phyloP scores from a whole-genome alignment of 1,140 invertebrate species.

The Hydropsyche tenuis region DNA sequence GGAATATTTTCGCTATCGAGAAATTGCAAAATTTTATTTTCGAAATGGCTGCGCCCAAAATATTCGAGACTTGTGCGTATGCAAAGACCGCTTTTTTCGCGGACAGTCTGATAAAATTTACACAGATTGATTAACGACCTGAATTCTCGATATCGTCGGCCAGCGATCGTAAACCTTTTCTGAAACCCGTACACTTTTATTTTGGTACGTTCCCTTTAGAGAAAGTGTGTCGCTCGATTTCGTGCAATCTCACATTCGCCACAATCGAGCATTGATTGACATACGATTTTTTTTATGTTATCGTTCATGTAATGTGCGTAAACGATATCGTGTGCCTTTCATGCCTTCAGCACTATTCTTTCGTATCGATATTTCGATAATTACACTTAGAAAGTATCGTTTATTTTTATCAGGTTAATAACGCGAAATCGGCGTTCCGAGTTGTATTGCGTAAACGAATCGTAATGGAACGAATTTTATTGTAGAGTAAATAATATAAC shows the following conservation, averaged over 20 bases:
- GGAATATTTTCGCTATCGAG: too few species aligned
- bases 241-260: not conserved
- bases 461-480: too few species aligned
- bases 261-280: not conserved
- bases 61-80: too few species aligned
- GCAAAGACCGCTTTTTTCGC: not conserved
- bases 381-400: not conserved
- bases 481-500: too few species aligned
- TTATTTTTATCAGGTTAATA: too few species aligned
- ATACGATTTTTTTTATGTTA: not conserved
- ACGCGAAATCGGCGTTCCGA: too few species aligned
- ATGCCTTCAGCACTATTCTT: too few species aligned
- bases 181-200: not conserved
- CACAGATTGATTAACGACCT: constrained; percentile 28
- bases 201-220: not conserved
- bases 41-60: not conserved
- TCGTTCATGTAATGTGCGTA: too few species aligned
- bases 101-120: constrained; percentile 23
- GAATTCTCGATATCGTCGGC: not conserved
- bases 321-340: too few species aligned
- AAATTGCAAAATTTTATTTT: constrained; percentile 8
- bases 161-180: constrained; percentile 8
- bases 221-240: constrained; percentile 12
- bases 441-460: too few species aligned
- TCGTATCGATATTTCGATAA: not conserved